Percentiles rank a stretch among this genome's conserved stretches.
Conservation (phyloP, 2,113 vertebrate species). For the Fukomys damarensis region DNA sequence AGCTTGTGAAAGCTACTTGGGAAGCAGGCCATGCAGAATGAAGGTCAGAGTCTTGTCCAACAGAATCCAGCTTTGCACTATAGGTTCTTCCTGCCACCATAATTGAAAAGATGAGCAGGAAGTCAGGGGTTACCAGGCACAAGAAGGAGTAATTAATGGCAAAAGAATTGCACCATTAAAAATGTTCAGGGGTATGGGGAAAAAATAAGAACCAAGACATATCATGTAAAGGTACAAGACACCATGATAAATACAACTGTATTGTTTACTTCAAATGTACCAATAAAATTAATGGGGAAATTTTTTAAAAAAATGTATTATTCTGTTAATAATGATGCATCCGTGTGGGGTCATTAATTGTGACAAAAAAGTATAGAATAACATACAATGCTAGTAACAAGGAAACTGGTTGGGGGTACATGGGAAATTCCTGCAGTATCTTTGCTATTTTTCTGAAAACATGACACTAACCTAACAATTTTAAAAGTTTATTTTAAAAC, state of each 20-base stretch:
- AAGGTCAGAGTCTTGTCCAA: not conserved
- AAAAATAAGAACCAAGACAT: no score
- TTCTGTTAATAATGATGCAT: not conserved
- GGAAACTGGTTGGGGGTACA: not conserved
- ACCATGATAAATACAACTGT: no score
- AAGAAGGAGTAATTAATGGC: not conserved
- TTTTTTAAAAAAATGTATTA: no score
- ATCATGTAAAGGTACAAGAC: no score
- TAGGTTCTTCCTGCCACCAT: not conserved
- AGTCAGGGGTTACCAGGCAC: not conserved
- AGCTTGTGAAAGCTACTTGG: not conserved
- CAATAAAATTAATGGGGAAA: no score
- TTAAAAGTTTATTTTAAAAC: not conserved
- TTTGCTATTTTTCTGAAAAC: constrained; percentile 12
- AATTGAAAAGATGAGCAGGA: not conserved
- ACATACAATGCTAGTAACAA: not conserved
- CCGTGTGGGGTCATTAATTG: not conserved
- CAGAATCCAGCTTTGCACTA: not conserved
- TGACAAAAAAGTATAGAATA: not conserved
- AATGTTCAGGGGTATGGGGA: no score
- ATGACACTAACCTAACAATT: not conserved
- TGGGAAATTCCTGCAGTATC: not conserved
- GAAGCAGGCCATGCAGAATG: not conserved
- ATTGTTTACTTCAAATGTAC: no score
- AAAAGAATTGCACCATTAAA: not conserved